Evolutionary conservation across 2,888 invertebrate species (phyloP).

Genomic region (Maniola hyperantus): DNA sequence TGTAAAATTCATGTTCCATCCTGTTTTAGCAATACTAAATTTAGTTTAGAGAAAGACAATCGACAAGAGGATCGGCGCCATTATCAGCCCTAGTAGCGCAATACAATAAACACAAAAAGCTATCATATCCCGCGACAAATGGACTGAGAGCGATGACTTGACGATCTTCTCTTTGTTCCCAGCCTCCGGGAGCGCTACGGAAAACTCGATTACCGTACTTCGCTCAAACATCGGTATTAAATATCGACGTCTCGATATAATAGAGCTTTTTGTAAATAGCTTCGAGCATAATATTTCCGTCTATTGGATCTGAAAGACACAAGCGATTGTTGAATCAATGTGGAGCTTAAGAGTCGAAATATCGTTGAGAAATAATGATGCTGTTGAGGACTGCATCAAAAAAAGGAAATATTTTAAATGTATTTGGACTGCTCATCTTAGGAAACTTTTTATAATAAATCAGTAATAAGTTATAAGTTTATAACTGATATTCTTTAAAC

Average conservation of each 20-base stretch:
- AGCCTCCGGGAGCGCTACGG: slow-evolving; percentile 44
- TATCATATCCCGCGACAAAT: slow-evolving; percentile 57
- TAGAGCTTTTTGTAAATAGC: slow-evolving; percentile 14
- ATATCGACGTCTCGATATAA: slow-evolving; percentile 23
- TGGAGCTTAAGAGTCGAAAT: not conserved
- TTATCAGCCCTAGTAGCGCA: slow-evolving; percentile 18
- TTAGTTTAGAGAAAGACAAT: too few relatives aligned
- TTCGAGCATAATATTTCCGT: slow-evolving; percentile 9
- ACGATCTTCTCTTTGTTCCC: slow-evolving; percentile 52
- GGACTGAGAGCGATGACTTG: slow-evolving; percentile 59
- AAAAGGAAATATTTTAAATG: too few relatives aligned
- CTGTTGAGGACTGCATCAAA: not conserved
- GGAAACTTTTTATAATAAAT: not conserved
- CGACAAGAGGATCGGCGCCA: too few relatives aligned
- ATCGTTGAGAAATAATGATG: not conserved
- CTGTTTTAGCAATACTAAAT: too few relatives aligned
- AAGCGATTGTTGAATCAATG: slow-evolving; percentile 1
- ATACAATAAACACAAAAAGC: slow-evolving; percentile 41
- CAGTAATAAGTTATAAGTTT: too few relatives aligned
- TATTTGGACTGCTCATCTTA: not conserved
- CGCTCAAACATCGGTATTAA: slow-evolving; percentile 32
- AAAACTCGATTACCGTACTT: slow-evolving; percentile 35
- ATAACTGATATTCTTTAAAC: not conserved
- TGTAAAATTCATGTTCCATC: too few relatives aligned
- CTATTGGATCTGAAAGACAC: slow-evolving; percentile 8